phyloP scores from a whole-genome alignment of 2,113 vertebrate genomes.

The Cariama cristata region DNA sequence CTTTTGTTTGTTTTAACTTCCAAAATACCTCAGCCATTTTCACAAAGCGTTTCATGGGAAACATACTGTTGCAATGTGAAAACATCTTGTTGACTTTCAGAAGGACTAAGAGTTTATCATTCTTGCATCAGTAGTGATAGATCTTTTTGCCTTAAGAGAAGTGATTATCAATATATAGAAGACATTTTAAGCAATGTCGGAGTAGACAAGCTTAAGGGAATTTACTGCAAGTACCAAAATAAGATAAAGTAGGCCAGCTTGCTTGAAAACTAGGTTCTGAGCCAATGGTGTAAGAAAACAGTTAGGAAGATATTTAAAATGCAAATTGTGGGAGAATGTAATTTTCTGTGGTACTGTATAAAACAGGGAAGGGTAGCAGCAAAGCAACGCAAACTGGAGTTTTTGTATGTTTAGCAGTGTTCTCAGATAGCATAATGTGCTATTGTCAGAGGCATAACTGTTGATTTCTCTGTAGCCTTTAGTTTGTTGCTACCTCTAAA shows the following conservation, averaged over 20 bases:
- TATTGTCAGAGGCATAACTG: background rate
- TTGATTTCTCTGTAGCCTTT: background rate
- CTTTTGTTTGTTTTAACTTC: background rate
- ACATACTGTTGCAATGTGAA: background rate
- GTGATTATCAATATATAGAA: background rate
- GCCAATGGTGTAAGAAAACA: conserved; percentile 22
- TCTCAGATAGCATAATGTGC: background rate
- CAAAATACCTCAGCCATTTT: background rate
- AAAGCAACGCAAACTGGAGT: background rate
- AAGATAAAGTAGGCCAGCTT: conserved; percentile 66
- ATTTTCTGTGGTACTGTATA: background rate
- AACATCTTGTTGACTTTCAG: background rate
- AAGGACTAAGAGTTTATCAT: background rate
- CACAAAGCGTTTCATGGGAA: background rate
- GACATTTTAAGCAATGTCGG: background rate
- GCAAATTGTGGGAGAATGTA: background rate
- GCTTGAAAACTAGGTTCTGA: conserved; percentile 51
- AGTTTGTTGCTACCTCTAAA: background rate
- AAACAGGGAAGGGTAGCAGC: background rate
- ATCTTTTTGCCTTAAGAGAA: background rate
- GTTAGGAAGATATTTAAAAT: conserved; percentile 8
- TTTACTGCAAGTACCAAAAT: conserved; percentile 51
- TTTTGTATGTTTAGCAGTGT: background rate
- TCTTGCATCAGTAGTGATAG: background rate
- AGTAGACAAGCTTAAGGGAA: conserved; percentile 55